These are phyloP conservation scores for Betta splendens DNA, from an alignment of 2,797 vertebrate species.

Conservation along the genomic window DNA sequence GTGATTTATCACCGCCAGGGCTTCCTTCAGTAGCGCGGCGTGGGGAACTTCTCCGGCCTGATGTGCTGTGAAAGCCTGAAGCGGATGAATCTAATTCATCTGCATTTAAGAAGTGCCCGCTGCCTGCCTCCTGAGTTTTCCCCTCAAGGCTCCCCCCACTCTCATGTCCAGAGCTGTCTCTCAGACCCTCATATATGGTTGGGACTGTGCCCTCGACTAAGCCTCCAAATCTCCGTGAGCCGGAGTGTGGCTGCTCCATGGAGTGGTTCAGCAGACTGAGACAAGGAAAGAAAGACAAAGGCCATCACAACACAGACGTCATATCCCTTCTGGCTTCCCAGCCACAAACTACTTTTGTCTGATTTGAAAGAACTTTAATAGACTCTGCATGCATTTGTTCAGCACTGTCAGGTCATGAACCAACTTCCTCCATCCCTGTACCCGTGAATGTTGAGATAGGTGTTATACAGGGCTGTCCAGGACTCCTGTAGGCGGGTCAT, in stretches of 20 bases:
- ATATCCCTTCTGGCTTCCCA: too few relatives aligned
- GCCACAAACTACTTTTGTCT: too few relatives aligned
- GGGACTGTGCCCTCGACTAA: not conserved
- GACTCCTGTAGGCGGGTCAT: constrained; percentile 81
- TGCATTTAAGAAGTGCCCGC: not conserved
- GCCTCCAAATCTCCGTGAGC: constrained; percentile 1
- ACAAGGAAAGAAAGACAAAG: not conserved
- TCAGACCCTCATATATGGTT: too few relatives aligned
- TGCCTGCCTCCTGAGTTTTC: constrained; percentile 1
- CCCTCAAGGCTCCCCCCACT: constrained; percentile 20
- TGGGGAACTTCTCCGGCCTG: constrained; percentile 4
- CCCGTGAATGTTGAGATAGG: constrained; percentile 78
- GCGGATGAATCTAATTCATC: constrained; percentile 38
- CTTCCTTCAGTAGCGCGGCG: not conserved
- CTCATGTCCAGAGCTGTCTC: not conserved
- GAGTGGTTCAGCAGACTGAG: constrained; percentile 70
- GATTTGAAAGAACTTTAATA: too few relatives aligned
- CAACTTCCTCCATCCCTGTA: too few relatives aligned
- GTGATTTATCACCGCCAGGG: not conserved
- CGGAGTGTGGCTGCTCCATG: constrained; percentile 25
- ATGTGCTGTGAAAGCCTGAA: constrained; percentile 1
- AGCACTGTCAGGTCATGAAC: too few relatives aligned
- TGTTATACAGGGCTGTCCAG: constrained; percentile 78
- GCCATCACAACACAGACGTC: not conserved
- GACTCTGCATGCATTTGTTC: too few relatives aligned